Evolutionary conservation across 2,113 vertebrate species (phyloP).

Genomic region (Cryptotis parvus): DNA sequence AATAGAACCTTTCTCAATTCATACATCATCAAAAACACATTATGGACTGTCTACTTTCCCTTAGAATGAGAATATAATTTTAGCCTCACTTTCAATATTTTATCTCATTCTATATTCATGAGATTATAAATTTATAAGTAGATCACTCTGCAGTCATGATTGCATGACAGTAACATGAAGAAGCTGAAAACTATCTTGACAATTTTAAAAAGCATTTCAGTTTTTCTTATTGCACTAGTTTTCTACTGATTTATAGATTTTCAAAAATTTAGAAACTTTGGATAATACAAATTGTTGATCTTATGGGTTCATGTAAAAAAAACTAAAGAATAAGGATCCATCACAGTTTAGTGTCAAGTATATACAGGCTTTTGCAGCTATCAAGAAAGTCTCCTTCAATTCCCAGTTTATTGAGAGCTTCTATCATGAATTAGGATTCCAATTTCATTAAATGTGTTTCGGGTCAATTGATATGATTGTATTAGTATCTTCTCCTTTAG

Average conservation of each 20-base stretch:
- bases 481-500: too few species aligned
- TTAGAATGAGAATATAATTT: background rate
- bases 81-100: background rate
- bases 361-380: too few species aligned
- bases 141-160: background rate
- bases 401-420: too few species aligned
- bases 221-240: background rate
- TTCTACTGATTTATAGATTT: background rate
- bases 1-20: background rate
- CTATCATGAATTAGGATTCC: too few species aligned
- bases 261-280: background rate
- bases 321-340: too few species aligned
- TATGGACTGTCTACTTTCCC: background rate
- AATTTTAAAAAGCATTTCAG: conserved; percentile 34
- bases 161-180: background rate
- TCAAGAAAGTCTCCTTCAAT: too few species aligned
- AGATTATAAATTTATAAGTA: background rate
- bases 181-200: background rate
- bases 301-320: too few species aligned
- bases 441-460: too few species aligned
- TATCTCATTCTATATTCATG: conserved; percentile 23
- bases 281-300: background rate
- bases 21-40: background rate
- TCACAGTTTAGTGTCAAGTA: too few species aligned
- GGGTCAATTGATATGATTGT: too few species aligned